Base-by-base conservation (phyloP, 2,797 vertebrate species). In the Aulostomus chinensis region DNA sequence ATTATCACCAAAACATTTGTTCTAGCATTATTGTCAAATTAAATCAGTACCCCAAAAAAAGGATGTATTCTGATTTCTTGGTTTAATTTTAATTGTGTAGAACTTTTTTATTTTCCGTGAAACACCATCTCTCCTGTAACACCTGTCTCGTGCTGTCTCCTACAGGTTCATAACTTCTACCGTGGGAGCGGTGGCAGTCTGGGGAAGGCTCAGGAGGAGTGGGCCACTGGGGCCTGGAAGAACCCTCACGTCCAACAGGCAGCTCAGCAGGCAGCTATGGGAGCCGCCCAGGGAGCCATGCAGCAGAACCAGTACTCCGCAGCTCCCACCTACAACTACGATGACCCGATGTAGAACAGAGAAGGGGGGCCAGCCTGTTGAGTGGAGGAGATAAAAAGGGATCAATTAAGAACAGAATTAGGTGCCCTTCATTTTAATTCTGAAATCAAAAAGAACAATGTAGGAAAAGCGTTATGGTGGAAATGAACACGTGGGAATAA, bases 191-290 rank as follows among this genome's bases (percentile, higher is more conserved):
- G 97, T 0, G 97, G 96, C 3, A 98, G 96, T 67, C 85, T 99
- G 87, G 96, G 95, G 81, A 98, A 95, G 79, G 97, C 97, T 2
- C 96, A 99, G 70, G 96, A 99, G 68, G 97, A 99, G 82, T 99
- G 97, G 97, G 91, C 95, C 71, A 92, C 92, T 0, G 97, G 97
- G 1, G 95, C 96, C 0, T 99, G 97, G 97, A 99, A 98, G 87
- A 99, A 96, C 64, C 96, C 97, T 0, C 96, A 98, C 0, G 95
- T 98, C 11, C 96, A 97, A 74, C 89, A 96, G 76, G 95, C 96
- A 0, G 96, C 95, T 0, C 95, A 98, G 87, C 95, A 92, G 11
- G 96, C 94, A 0, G 96, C 96, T 1, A 91, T 96, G 86, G 96
- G 96, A 7, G 96, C 94, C 0, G 94, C 94, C 0, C 86, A 98